These are phyloP conservation scores for Volucella inanis DNA, from an alignment of 2,888 invertebrate species.

Conservation along the genomic window DNA sequence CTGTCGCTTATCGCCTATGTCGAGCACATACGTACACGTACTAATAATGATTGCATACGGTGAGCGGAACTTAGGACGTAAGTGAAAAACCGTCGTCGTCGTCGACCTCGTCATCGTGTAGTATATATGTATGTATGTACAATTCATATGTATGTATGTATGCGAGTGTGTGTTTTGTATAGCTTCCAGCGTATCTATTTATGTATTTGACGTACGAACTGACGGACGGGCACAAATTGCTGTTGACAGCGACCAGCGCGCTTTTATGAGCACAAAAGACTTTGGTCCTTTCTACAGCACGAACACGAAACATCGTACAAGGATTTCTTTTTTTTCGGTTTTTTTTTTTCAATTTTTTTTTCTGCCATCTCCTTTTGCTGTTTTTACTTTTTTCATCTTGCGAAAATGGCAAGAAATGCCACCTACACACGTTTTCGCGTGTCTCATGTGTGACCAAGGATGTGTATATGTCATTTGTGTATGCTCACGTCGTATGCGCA, in stretches of 20 bases:
- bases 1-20: slow-evolving; percentile 17
- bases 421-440: slow-evolving; percentile 75
- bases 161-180: slow-evolving; percentile 12
- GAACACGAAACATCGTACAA: slow-evolving; percentile 62
- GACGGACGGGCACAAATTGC: slow-evolving; percentile 71
- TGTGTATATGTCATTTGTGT: slow-evolving; percentile 51
- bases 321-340: slow-evolving; percentile 7
- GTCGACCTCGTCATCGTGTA: slow-evolving; percentile 20
- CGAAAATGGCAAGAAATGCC: slow-evolving; percentile 70
- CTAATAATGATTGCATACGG: slow-evolving; percentile 70
- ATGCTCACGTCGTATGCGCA: slow-evolving; percentile 28
- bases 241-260: slow-evolving; percentile 71
- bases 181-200: slow-evolving; percentile 59
- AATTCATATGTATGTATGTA: too few species aligned
- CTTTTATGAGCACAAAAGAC: slow-evolving; percentile 68
- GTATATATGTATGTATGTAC: too few species aligned
- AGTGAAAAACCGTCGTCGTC: slow-evolving; percentile 58
- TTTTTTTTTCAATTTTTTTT: slow-evolving; percentile 21
- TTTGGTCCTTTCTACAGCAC: slow-evolving; percentile 54
- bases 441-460: slow-evolving; percentile 73
- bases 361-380: slow-evolving; percentile 16
- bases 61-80: slow-evolving; percentile 47
- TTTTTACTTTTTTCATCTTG: slow-evolving; percentile 66
- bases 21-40: slow-evolving; percentile 60
- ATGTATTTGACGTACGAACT: slow-evolving; percentile 61